Evolutionary conservation across 1,140 invertebrate genomes (phyloP).

Genomic region (Zaprionus ornatus): DNA sequence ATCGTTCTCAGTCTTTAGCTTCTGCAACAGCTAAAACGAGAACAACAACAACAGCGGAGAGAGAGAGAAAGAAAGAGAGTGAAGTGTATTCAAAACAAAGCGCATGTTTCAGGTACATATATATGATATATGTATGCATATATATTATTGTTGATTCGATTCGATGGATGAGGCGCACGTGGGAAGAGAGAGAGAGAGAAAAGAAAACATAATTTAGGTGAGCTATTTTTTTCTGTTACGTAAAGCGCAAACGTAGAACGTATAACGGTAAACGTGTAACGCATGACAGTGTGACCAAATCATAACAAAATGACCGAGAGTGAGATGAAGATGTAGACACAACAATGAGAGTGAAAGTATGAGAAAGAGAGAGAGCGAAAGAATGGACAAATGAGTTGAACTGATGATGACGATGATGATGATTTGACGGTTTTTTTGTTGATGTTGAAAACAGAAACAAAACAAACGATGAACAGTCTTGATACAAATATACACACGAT

Average conservation of each 20-base stretch:
- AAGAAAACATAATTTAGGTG: constrained; percentile 77
- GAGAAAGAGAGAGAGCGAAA: constrained; percentile 25
- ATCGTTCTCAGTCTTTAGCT: constrained; percentile 98
- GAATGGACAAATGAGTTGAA: constrained; percentile 27
- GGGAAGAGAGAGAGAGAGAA: constrained; percentile 72
- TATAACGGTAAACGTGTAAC: constrained; percentile 50
- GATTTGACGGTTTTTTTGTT: constrained; percentile 1
- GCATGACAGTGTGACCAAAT: constrained; percentile 66
- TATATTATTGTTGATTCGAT: constrained; percentile 32
- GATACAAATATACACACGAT: constrained; percentile 9
- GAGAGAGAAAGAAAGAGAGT: constrained; percentile 47
- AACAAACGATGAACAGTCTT: constrained; percentile 23
- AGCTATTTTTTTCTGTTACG: constrained; percentile 51
- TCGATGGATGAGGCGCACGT: constrained; percentile 74
- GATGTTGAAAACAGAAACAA: constrained; percentile 25
- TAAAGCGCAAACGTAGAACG: constrained; percentile 59
- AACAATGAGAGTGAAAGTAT: constrained; percentile 30
- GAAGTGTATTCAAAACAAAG: constrained; percentile 52
- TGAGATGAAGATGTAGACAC: constrained; percentile 4
- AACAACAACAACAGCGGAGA: constrained; percentile 53
- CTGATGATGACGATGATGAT: not conserved
- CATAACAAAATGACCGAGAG: constrained; percentile 61
- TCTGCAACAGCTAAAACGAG: constrained; percentile 96
- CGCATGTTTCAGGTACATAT: constrained; percentile 24
- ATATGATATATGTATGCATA: constrained; percentile 3